Evolutionary conservation across 2,113 vertebrate genomes (phyloP), one percentile per base, ranked within the genome.

Genomic region (Sinocyclocheilus maitianheensis): DNA sequence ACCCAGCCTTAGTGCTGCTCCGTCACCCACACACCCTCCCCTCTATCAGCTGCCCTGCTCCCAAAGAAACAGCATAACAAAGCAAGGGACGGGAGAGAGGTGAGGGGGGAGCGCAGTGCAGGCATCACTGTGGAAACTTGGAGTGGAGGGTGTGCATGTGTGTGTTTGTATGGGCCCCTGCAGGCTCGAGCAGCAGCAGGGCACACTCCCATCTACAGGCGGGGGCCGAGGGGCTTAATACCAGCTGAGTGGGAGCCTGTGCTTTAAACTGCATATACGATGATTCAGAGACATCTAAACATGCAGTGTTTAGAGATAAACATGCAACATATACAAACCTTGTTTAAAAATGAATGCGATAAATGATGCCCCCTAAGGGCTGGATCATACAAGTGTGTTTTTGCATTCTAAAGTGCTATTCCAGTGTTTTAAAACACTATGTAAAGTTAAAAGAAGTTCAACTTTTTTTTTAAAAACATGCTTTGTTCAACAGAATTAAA

Each of bases 1-100:
- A 84, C 85, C 86, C 88, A 89, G 84, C 74, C 86, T 81, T 81
- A 87, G 86, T 87, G 69, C 84, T 87, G 86, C 87, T 84, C 84
- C 60, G 82, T 89, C 78, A 79, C 87, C 78, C 89, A 83, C 77
- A 26, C 80, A 74, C 87, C 87, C 84, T 37, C 78, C 37, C 34
- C 62, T 87, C 85, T 46, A 84, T 90, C 89, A 90, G 88, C 86
- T 91, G 86, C 88, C 87, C 55, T 67, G 60, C 77, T 88, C 85
- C 89, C 86, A 90, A 86, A 89, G 85, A 90, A 87, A 86, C 83
- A 86, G 88, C 79, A 85, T 88, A 89, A 91, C 90, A 90, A 88
- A 88, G 88, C 88, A 90, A 37, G 62, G 74, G 85, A 83, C 34
- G 58, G 81, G 79, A 63, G 53, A 62, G 46, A 74, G 9, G 43